Evolutionary conservation across 2,888 invertebrate species (phyloP).

Genomic region (Leucozona laternaria): DNA sequence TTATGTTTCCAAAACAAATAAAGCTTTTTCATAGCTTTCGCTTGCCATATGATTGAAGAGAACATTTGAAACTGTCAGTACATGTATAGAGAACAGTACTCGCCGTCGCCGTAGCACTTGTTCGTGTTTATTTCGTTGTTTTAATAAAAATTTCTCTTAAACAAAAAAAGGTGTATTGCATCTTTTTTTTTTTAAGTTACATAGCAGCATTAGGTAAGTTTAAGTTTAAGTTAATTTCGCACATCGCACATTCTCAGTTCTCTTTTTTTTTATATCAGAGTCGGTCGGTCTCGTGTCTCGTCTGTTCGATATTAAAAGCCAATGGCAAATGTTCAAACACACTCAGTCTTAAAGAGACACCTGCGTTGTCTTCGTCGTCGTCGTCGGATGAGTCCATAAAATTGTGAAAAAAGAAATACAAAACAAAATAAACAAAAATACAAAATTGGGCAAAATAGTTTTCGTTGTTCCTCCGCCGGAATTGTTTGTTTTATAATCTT

Average conservation of each 20-base stretch:
- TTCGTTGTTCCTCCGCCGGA: constrained; percentile 46
- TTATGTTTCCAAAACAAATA: constrained; percentile 13
- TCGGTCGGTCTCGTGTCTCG: background rate
- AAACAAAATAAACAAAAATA: constrained; percentile 25
- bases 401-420: constrained; percentile 11
- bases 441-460: constrained; percentile 39
- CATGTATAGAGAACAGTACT: too few relatives aligned
- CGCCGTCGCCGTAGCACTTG: constrained; percentile 6
- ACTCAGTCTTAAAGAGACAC: constrained; percentile 71
- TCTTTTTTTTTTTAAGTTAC: background rate
- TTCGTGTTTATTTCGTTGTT: constrained; percentile 19
- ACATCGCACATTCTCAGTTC: constrained; percentile 35
- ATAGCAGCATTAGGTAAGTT: constrained; percentile 22
- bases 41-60: constrained; percentile 46
- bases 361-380: constrained; percentile 8
- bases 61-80: background rate
- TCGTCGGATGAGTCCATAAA: constrained; percentile 43
- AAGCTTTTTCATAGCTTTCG: constrained; percentile 40
- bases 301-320: constrained; percentile 64
- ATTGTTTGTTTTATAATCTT: constrained; percentile 53
- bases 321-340: constrained; percentile 57
- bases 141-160: constrained; percentile 23
- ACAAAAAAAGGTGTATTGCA: constrained; percentile 19
- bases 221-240: constrained; percentile 23
- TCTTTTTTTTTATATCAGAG: background rate